Percentiles rank a stretch among this genome's conserved stretches.
phyloP scores from a whole-genome alignment of 2,113 vertebrate genomes.

The Megalops atlanticus region DNA sequence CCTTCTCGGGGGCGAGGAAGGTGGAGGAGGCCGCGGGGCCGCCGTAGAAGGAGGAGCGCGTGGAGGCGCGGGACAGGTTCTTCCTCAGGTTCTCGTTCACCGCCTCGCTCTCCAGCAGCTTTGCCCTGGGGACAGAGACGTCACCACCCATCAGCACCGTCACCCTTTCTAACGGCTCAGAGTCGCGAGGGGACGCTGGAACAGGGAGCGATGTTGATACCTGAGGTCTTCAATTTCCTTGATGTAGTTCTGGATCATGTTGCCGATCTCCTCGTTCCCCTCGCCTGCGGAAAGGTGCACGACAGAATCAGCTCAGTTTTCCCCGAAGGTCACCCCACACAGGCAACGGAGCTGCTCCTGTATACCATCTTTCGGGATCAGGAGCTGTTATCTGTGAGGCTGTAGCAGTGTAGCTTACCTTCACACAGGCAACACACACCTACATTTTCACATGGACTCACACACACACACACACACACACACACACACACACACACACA shows the following conservation, averaged over 20 bases:
- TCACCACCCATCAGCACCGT: neutral
- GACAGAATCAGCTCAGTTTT: neutral
- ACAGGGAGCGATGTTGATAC: no score
- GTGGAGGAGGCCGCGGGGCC: conserved; percentile 77
- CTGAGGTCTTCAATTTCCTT: conserved; percentile 97
- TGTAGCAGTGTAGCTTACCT: no score
- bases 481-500: neutral
- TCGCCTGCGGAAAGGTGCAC: conserved; percentile 75
- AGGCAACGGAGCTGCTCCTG: neutral
- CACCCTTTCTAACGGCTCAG: no score
- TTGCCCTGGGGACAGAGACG: conserved; percentile 73
- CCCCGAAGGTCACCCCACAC: neutral
- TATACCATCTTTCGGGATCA: neutral
- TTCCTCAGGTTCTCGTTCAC: conserved; percentile 90
- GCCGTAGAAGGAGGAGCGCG: conserved; percentile 78
- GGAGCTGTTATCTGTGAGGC: no score
- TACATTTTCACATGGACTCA: neutral
- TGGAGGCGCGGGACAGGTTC: conserved; percentile 84
- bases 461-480: neutral
- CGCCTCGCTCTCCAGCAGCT: conserved; percentile 92
- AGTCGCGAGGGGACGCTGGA: no score
- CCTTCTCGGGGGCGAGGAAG: conserved; percentile 81
- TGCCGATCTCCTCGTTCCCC: conserved; percentile 93
- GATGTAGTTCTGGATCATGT: conserved; percentile 96
- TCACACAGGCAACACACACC: no score